These are phyloP conservation scores for Wiebesia pumilae DNA, from an alignment of 1,140 invertebrate genomes.

Conservation along the genomic window DNA sequence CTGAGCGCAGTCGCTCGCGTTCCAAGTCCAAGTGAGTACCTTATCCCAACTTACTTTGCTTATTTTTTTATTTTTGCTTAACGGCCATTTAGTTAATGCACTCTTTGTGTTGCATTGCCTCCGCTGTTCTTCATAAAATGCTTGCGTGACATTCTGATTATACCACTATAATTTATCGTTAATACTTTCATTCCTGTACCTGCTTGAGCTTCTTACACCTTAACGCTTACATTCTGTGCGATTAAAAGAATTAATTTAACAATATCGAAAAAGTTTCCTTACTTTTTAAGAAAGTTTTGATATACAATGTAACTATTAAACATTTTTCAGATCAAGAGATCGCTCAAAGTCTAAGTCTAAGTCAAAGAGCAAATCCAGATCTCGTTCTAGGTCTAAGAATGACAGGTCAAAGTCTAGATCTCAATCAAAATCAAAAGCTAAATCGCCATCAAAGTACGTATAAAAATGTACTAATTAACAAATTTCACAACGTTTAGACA, in stretches of 20 bases:
- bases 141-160: constrained; percentile 8
- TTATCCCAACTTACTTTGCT: constrained; percentile 46
- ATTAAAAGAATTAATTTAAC: neutral
- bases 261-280: neutral
- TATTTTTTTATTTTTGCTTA: constrained; percentile 47
- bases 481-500: neutral
- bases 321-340: constrained; percentile 76
- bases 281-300: neutral
- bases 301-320: neutral
- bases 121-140: constrained; percentile 18
- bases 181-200: neutral
- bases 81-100: neutral
- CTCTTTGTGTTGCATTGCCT: neutral
- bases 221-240: constrained; percentile 12
- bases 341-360: constrained; percentile 77
- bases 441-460: constrained; percentile 75
- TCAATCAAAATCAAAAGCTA: constrained; percentile 77
- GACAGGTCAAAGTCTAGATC: constrained; percentile 79
- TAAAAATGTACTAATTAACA: constrained; percentile 11
- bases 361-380: constrained; percentile 78
- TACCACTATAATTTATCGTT: neutral
- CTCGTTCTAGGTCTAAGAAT: constrained; percentile 76
- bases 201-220: constrained; percentile 33
- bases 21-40: constrained; percentile 77
- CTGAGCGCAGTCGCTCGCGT: constrained; percentile 78